Conservation (phyloP, 1,140 invertebrate species). For the Heliconius eleuchia region DNA sequence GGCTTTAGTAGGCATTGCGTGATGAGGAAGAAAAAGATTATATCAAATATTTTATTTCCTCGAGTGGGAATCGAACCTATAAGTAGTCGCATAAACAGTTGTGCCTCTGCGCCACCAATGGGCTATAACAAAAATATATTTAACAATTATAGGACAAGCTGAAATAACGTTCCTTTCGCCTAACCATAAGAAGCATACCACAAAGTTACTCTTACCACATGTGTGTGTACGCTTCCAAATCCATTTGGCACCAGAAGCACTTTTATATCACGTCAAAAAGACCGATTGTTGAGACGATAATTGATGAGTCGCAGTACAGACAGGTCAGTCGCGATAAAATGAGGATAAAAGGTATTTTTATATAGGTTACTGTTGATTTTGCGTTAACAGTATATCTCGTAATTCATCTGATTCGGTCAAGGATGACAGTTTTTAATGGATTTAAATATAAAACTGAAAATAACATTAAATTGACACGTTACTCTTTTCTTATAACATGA, state of each 20-base stretch:
- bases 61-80: too few relatives aligned
- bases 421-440: conserved; percentile 4
- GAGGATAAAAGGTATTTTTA: conserved; percentile 31
- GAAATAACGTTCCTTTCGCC: too few relatives aligned
- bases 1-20: too few relatives aligned
- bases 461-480: too few relatives aligned
- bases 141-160: too few relatives aligned
- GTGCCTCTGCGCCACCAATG: too few relatives aligned
- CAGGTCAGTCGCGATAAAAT: conserved; percentile 27
- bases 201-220: not conserved
- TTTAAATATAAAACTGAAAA: not conserved
- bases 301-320: conserved; percentile 23
- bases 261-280: conserved; percentile 30
- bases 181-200: not conserved
- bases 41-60: too few relatives aligned
- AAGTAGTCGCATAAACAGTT: too few relatives aligned
- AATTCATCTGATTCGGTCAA: conserved; percentile 9
- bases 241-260: conserved; percentile 12
- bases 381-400: conserved; percentile 12
- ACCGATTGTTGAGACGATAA: conserved; percentile 28
- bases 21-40: too few relatives aligned
- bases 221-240: not conserved
- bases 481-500: too few relatives aligned
- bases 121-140: too few relatives aligned
- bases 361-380: conserved; percentile 21